Base-by-base conservation (phyloP, 1,140 invertebrate species). In the Drosophila novamexicana region DNA sequence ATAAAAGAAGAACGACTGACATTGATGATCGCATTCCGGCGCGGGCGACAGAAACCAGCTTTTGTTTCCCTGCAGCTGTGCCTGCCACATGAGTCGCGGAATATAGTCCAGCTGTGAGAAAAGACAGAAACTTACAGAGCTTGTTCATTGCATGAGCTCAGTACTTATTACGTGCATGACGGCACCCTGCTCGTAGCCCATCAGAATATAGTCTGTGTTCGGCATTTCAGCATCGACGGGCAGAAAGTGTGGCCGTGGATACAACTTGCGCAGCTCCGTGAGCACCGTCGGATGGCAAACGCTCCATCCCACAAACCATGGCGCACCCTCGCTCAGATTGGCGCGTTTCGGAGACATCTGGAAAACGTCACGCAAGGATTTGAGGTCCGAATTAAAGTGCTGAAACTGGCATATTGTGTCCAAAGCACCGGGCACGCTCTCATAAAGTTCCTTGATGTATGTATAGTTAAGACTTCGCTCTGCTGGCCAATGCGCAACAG, bases 281-380 rank as follows among this genome's bases (percentile, higher is more conserved):
- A 97, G 93, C 9, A 98, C 95, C 37, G 95, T 94, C 18, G 95
- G 94, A 93, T 98, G 96, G 91, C 97, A 98, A 91, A 98, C 98
- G 70, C 96, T 96, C 97, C 97, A 98, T 68, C 97, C 97, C 65
- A 98, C 95, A 93, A 98, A 98, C 97, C 97, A 98, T 1, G 96
- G 95, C 37, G 94, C 93, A 6, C 94, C 95, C 12, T 93, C 93
- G 49, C 92, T 90, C 91, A 96, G 95, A 52, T 93, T 92, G 0
- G 95, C 95, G 81, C 97, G 94, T 42, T 93, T 93, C 37, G 94
- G 90, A 1, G 94, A 94, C 96, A 97, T 97, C 47, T 94, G 93
- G 86, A 98, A 96, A 16, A 97, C 96, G 88, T 98, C 95, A 61
- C 94, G 93, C 39, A 98, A 90, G 40, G 94, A 95, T 54, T 95